Evolutionary conservation across 2,113 vertebrate genomes (phyloP).

Genomic region (Micronycteris hirsuta): DNA sequence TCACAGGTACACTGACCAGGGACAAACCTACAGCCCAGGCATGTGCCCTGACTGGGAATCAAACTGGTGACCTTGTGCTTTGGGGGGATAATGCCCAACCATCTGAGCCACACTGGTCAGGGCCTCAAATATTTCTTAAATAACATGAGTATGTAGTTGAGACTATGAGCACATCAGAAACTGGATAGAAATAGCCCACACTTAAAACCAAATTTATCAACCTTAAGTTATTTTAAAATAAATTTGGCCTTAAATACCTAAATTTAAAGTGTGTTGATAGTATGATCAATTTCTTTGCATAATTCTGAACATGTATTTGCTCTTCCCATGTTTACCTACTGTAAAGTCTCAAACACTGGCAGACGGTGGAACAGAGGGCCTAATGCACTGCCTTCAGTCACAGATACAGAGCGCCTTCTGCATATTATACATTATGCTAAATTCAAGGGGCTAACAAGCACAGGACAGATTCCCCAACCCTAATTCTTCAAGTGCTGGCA

Average conservation of each 20-base stretch:
- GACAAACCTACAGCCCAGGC: too few species aligned
- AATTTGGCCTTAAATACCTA: background rate
- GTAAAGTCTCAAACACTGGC: background rate
- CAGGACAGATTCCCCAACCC: background rate
- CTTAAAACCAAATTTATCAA: background rate
- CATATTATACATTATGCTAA: background rate
- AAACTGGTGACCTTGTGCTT: too few species aligned
- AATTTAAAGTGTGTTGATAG: background rate
- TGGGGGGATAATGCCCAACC: too few species aligned
- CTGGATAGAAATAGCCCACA: background rate
- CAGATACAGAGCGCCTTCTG: background rate
- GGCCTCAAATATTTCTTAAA: background rate
- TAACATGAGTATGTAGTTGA: background rate
- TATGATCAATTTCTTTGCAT: background rate
- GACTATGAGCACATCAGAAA: background rate
- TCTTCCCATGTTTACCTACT: background rate
- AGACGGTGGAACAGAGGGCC: background rate
- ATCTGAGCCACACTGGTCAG: too few species aligned
- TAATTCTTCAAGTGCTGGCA: background rate
- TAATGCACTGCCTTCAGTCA: background rate
- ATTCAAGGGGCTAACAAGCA: background rate
- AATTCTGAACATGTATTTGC: background rate
- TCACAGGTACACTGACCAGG: too few species aligned
- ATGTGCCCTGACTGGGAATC: too few species aligned
- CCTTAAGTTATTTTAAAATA: background rate